Percentiles rank a stretch among this genome's conserved stretches.
These are phyloP conservation scores for Acleris emargana DNA, from an alignment of 2,888 invertebrate species.

Conservation along the genomic window DNA sequence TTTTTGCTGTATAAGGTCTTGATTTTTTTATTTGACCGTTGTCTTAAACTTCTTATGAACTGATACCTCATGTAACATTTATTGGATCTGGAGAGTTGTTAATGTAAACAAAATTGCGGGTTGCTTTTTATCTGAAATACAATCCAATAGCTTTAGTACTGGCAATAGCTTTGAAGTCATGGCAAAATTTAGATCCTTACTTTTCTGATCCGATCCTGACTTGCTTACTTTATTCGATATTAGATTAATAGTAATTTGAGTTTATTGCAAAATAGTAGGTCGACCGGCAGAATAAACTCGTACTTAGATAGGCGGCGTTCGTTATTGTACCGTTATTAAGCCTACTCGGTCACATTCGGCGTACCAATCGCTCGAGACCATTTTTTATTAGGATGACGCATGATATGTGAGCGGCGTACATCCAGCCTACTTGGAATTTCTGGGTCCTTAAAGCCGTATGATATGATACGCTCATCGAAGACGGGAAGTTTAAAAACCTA, in stretches of 20 bases:
- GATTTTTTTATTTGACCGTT: neutral
- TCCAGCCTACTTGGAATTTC: conserved; percentile 46
- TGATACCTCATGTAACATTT: too few relatives aligned
- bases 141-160: too few relatives aligned
- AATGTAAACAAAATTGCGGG: too few relatives aligned
- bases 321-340: conserved; percentile 64
- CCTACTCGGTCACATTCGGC: conserved; percentile 47
- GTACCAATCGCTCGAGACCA: conserved; percentile 48
- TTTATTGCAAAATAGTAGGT: conserved; percentile 43
- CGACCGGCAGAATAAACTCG: conserved; percentile 39
- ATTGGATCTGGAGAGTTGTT: too few relatives aligned
- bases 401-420: conserved; percentile 39
- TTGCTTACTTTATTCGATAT: neutral
- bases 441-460: conserved; percentile 44
- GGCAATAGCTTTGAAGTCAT: neutral
- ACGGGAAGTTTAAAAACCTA: conserved; percentile 32
- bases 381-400: conserved; percentile 67
- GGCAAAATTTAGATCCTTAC: neutral
- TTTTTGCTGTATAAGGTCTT: neutral
- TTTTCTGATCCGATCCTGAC: too few relatives aligned
- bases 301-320: conserved; percentile 46
- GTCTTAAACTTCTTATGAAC: neutral
- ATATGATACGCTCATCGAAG: conserved; percentile 25
- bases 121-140: too few relatives aligned
- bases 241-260: conserved; percentile 38